Conservation (phyloP, 2,113 vertebrate species). For the Pseudopodoces humilis region DNA sequence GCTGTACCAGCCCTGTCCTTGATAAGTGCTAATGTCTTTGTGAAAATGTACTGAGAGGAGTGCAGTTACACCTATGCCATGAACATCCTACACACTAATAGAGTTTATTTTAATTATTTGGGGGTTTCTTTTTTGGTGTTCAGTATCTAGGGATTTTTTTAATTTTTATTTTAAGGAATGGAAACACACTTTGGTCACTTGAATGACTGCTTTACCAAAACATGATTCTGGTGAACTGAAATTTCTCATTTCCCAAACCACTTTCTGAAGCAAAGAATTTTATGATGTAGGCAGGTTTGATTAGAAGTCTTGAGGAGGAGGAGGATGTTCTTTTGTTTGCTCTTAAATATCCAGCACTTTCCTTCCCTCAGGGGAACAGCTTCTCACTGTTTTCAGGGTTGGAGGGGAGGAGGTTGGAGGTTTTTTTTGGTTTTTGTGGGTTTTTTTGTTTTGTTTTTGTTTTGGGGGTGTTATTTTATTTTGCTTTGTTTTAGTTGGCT, state of each 20-base stretch:
- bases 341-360: background rate
- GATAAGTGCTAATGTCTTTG: background rate
- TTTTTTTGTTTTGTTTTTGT: accelerated
- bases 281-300: background rate
- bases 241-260: background rate
- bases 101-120: background rate
- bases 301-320: background rate
- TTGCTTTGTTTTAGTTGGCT: accelerated
- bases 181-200: background rate
- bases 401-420: background rate
- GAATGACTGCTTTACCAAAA: background rate
- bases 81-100: background rate
- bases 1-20: background rate
- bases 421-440: accelerated
- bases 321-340: background rate
- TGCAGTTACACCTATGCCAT: background rate
- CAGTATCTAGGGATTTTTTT: accelerated
- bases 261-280: background rate
- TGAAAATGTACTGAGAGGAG: background rate
- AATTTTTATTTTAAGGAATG: background rate
- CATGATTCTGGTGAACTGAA: background rate
- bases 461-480: background rate
- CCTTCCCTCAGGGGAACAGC: background rate
- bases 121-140: background rate
- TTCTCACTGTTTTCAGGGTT: background rate